Conservation (phyloP, 2,797 vertebrate genomes). For the Muraenolepis orangiensis region DNA sequence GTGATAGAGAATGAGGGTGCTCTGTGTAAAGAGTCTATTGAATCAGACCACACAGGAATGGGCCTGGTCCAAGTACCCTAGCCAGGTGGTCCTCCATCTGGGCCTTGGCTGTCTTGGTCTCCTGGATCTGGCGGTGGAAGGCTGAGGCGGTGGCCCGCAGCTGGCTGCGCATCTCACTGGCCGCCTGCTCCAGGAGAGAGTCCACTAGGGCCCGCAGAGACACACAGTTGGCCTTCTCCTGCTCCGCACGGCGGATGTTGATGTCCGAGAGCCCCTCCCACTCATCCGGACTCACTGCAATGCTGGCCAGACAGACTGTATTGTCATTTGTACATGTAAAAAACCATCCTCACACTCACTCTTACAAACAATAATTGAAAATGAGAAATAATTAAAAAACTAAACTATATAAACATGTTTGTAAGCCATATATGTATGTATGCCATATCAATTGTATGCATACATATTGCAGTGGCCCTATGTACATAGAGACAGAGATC, state of each 20-base stretch:
- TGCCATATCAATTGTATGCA: no score
- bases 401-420: no score
- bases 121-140: slow-evolving; percentile 71
- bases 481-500: no score
- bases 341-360: no score
- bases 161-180: slow-evolving; percentile 75
- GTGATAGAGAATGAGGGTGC: not conserved
- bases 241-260: slow-evolving; percentile 82
- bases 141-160: slow-evolving; percentile 66
- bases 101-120: slow-evolving; percentile 78
- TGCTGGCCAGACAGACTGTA: no score
- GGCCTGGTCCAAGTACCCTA: slow-evolving; percentile 64
- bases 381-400: no score
- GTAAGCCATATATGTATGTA: no score
- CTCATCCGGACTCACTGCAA: slow-evolving; percentile 76
- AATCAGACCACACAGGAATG: not conserved
- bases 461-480: no score
- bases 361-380: no score
- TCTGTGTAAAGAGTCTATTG: not conserved
- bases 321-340: no score
- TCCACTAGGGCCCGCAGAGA: slow-evolving; percentile 76
- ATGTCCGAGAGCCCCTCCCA: slow-evolving; percentile 81
- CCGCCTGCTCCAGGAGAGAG: slow-evolving; percentile 79
- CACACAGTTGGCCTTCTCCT: slow-evolving; percentile 80
- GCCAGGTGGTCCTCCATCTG: slow-evolving; percentile 81